Conservation (phyloP, 2,888 invertebrate species). For the Thysanoteuthis rhombus region DNA sequence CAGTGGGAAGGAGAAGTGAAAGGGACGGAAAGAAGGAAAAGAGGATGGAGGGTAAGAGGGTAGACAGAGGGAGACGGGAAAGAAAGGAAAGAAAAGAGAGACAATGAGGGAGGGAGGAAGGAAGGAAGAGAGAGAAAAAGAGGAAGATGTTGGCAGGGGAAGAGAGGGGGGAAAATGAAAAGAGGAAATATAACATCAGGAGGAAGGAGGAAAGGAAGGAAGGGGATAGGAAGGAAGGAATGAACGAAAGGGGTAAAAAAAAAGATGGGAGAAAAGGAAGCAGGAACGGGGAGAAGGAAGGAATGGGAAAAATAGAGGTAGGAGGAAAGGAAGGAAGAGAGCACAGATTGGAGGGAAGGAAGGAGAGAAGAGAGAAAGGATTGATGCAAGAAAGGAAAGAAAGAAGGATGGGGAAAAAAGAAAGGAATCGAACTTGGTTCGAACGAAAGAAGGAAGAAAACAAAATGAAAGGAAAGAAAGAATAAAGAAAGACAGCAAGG, state of each 20-base stretch:
- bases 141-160: not conserved
- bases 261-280: not conserved
- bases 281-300: not conserved
- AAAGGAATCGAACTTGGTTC: too few species aligned
- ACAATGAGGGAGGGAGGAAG: not conserved
- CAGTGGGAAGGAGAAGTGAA: not conserved
- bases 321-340: too few species aligned
- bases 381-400: not conserved
- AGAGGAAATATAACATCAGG: not conserved
- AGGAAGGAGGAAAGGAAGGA: not conserved
- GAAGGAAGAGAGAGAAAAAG: not conserved
- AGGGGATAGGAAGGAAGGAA: not conserved
- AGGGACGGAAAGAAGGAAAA: not conserved
- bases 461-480: too few species aligned
- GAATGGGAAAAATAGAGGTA: not conserved
- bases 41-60: not conserved
- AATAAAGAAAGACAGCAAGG: too few species aligned
- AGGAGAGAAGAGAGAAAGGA: too few species aligned
- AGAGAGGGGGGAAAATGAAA: not conserved
- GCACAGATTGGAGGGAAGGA: too few species aligned
- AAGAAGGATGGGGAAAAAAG: not conserved
- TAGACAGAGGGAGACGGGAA: accelerated
- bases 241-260: not conserved
- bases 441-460: too few species aligned
- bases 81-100: not conserved